Evolutionary conservation across 2,797 vertebrate species (phyloP).

Genomic region (Sebastes ruberrimus): DNA sequence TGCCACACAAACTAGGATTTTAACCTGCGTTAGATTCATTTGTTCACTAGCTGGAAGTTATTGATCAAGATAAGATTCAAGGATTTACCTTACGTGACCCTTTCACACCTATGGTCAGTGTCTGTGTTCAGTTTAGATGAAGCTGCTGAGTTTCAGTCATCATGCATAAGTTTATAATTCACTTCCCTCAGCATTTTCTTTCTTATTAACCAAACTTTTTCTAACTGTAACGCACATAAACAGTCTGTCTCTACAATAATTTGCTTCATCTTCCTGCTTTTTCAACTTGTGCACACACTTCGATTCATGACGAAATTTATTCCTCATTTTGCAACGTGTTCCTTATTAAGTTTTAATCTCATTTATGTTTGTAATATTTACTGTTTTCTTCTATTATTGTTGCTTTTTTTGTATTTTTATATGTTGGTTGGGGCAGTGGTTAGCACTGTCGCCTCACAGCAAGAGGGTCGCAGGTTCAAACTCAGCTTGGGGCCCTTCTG

Average conservation of each 20-base stretch:
- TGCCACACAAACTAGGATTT: background rate
- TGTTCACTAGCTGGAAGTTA: background rate
- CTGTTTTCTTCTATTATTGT: background rate
- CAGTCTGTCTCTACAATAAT: background rate
- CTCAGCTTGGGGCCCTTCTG: too few species aligned
- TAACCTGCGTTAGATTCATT: background rate
- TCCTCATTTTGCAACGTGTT: too few species aligned
- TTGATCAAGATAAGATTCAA: background rate
- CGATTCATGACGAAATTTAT: too few species aligned
- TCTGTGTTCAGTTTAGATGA: background rate
- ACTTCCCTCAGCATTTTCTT: background rate
- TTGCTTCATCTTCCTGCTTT: background rate
- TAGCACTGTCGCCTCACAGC: too few species aligned
- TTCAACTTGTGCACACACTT: background rate
- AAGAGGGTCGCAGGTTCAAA: too few species aligned
- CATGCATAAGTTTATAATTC: background rate
- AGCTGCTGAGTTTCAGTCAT: background rate
- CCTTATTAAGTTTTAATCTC: background rate
- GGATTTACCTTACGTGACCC: background rate
- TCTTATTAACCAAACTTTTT: background rate
- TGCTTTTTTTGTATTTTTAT: too few species aligned
- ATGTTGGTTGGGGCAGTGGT: too few species aligned
- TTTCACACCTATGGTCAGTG: fast-evolving
- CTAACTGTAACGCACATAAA: background rate
- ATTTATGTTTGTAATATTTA: background rate